These are phyloP conservation scores for Apodemus agrarius DNA, from an alignment of 2,797 vertebrate species.

Conservation along the genomic window DNA sequence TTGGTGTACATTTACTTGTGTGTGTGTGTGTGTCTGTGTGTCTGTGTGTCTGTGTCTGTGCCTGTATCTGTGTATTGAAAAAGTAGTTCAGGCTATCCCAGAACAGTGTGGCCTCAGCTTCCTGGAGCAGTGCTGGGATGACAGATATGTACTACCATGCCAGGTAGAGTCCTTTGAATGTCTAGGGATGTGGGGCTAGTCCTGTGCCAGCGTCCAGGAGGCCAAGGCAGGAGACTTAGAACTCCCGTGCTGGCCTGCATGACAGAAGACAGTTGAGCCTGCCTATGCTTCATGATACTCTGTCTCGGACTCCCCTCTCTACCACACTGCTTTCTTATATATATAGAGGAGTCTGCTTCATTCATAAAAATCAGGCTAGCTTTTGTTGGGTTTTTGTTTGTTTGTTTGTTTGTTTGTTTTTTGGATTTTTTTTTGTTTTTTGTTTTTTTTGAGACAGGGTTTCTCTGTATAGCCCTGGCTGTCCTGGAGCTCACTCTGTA, in stretches of 20 bases:
- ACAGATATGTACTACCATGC: neutral
- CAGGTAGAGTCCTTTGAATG: neutral
- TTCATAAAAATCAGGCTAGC: neutral
- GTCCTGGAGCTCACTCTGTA: no score
- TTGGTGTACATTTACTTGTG: neutral
- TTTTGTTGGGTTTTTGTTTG: neutral
- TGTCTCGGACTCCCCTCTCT: neutral
- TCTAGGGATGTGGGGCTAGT: neutral
- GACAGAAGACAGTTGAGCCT: neutral
- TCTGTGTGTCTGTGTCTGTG: neutral
- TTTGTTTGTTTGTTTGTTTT: no score
- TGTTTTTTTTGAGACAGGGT: no score
- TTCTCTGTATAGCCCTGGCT: no score
- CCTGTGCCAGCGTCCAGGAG: neutral
- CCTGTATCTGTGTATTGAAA: neutral
- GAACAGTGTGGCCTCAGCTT: neutral
- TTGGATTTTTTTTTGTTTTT: no score
- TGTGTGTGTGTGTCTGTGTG: neutral
- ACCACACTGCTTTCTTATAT: neutral
- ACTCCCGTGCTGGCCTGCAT: neutral
- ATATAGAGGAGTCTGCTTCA: neutral
- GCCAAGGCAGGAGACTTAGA: neutral
- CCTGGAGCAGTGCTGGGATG: neutral
- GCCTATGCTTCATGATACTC: neutral
- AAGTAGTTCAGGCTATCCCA: neutral